These are phyloP conservation scores for Thalassarche chlororhynchos DNA, from an alignment of 2,113 vertebrate genomes.

Conservation along the genomic window DNA sequence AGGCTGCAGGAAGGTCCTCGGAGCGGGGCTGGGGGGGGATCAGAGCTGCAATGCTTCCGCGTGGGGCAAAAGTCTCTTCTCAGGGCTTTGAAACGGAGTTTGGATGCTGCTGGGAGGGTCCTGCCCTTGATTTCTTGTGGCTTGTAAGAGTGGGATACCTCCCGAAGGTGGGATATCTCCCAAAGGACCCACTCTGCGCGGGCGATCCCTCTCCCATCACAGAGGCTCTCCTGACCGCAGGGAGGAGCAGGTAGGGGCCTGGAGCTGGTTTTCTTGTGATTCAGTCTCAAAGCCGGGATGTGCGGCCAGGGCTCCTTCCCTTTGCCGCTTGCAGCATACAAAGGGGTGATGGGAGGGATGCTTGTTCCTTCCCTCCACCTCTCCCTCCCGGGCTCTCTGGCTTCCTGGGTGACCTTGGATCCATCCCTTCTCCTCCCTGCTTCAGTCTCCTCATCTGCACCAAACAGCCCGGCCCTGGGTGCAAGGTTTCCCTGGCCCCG, in stretches of 20 bases:
- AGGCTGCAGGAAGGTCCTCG: neutral
- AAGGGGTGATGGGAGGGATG: fast-evolving
- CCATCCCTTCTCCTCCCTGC: neutral
- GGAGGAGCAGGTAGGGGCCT: neutral
- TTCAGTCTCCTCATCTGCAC: neutral
- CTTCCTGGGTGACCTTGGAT: conserved; percentile 16
- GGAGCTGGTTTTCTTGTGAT: fast-evolving
- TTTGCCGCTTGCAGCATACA: neutral
- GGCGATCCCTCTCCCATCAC: fast-evolving
- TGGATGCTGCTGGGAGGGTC: neutral
- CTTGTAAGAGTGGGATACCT: neutral
- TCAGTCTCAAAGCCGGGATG: fast-evolving
- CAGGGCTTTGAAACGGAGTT: neutral
- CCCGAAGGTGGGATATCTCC: neutral
- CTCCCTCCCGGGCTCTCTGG: neutral
- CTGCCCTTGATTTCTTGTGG: neutral
- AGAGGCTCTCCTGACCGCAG: neutral
- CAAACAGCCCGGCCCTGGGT: neutral
- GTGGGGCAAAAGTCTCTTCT: neutral
- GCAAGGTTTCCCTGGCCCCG: neutral
- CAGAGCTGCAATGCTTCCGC: neutral
- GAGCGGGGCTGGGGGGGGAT: neutral
- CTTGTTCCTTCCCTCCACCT: neutral
- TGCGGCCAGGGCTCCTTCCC: neutral
- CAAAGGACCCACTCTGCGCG: neutral